These are phyloP conservation scores for Drosophila sp. DNA, from an alignment of 1,140 invertebrate species.

Conservation along the genomic window DNA sequence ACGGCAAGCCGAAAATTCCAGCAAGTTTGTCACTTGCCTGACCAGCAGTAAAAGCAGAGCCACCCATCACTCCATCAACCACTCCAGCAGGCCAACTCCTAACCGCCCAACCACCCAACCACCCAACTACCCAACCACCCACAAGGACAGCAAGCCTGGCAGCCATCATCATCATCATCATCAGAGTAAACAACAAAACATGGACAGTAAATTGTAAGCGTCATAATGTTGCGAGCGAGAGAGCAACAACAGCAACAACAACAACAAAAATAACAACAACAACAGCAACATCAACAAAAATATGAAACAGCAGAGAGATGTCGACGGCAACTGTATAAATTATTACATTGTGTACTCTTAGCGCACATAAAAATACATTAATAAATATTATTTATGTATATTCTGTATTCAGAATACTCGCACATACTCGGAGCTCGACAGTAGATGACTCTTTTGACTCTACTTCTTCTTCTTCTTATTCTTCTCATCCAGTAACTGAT, in stretches of 20 bases:
- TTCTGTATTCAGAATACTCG: constrained; percentile 49
- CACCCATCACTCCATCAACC: constrained; percentile 15
- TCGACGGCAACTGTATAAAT: constrained; percentile 80
- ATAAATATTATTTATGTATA: constrained; percentile 83
- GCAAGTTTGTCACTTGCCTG: constrained; percentile 76
- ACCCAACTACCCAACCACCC: constrained; percentile 38
- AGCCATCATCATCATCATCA: constrained; percentile 67
- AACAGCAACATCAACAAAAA: constrained; percentile 56
- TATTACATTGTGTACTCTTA: constrained; percentile 83
- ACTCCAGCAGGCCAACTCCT: constrained; percentile 3
- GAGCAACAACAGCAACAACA: constrained; percentile 40
- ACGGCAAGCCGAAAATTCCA: constrained; percentile 66
- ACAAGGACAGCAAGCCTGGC: constrained; percentile 44
- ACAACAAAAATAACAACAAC: constrained; percentile 34
- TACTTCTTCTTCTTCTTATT: constrained; percentile 27
- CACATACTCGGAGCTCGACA: constrained; percentile 33
- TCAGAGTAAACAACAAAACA: constrained; percentile 79
- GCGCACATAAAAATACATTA: constrained; percentile 83
- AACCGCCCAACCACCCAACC: constrained; percentile 19
- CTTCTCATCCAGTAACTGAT: constrained; percentile 57
- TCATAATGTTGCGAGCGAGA: constrained; percentile 68
- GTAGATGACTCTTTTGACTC: constrained; percentile 33
- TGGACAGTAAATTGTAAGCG: constrained; percentile 81
- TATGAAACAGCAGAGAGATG: constrained; percentile 39
- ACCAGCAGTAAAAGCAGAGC: constrained; percentile 36